These are phyloP conservation scores for Clarias pachynema DNA, from an alignment of 2,797 vertebrate genomes.

Conservation along the genomic window DNA sequence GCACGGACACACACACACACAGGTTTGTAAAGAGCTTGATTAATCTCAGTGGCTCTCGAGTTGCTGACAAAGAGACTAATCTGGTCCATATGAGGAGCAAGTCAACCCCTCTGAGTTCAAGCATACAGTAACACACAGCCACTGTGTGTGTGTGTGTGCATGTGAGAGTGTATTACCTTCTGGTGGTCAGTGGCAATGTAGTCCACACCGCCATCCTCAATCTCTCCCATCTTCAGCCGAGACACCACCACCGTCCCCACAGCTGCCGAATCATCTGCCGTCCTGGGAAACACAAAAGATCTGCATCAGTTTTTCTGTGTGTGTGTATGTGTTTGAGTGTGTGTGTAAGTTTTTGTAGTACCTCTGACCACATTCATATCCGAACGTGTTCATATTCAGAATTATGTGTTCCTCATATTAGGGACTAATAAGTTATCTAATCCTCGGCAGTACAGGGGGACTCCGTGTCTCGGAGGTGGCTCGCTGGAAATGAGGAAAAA, in stretches of 20 bases:
- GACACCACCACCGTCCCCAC: conserved; percentile 90
- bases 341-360: not conserved
- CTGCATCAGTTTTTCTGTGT: not conserved
- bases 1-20: conserved; percentile 22
- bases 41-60: conserved; percentile 51
- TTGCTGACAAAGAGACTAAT: conserved; percentile 67
- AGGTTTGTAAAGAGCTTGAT: conserved; percentile 57
- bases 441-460: conserved; percentile 32
- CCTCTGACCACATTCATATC: not conserved
- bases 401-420: conserved; percentile 33
- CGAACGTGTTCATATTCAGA: not conserved
- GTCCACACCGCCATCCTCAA: conserved; percentile 85
- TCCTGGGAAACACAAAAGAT: conserved; percentile 68
- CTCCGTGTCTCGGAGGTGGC: conserved; percentile 23
- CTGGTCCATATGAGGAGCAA: conserved; percentile 55
- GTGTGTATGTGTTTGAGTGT: conserved; percentile 7
- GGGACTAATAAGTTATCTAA: conserved; percentile 38
- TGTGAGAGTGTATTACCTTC: conserved; percentile 78
- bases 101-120: not conserved
- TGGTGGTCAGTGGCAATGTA: conserved; percentile 86
- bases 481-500: conserved; percentile 72
- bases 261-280: conserved; percentile 89
- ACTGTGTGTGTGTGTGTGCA: not conserved
- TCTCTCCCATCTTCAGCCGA: conserved; percentile 93
- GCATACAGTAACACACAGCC: not conserved